These are phyloP conservation scores for Drosophila rufa DNA, from an alignment of 1,140 invertebrate species.

Conservation along the genomic window DNA sequence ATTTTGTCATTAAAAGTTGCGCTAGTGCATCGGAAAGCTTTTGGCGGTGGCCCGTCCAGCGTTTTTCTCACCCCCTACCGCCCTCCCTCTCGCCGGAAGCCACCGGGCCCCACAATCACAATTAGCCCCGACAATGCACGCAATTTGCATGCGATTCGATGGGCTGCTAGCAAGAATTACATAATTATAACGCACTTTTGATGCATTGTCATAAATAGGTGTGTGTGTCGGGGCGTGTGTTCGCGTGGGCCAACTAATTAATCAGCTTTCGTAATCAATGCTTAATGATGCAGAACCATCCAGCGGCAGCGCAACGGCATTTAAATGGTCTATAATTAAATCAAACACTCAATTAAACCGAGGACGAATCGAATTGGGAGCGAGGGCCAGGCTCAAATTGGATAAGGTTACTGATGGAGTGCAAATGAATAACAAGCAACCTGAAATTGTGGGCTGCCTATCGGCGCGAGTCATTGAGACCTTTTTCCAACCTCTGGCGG, in stretches of 20 bases:
- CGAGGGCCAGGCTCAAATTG: conserved; percentile 26
- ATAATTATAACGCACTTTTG: conserved; percentile 74
- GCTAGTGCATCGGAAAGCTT: conserved; percentile 40
- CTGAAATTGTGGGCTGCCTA: conserved; percentile 2
- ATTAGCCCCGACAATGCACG: conserved; percentile 22
- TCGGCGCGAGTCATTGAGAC: conserved; percentile 18
- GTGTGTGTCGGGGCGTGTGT: conserved; percentile 6
- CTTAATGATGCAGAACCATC: conserved; percentile 71
- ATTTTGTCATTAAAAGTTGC: conserved; percentile 74
- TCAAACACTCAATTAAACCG: conserved; percentile 79
- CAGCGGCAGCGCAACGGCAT: conserved; percentile 54
- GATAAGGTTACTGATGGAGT: conserved; percentile 55
- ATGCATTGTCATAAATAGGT: conserved; percentile 45
- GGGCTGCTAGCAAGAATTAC: conserved; percentile 55
- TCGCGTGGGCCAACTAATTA: conserved; percentile 60
- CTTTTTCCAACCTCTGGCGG: conserved; percentile 24
- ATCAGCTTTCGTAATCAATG: conserved; percentile 77
- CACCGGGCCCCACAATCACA: conserved; percentile 23
- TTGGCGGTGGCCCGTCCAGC: conserved; percentile 18
- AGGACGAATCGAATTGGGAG: conserved; percentile 28
- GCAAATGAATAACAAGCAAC: conserved; percentile 42
- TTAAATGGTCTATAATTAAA: conserved; percentile 79
- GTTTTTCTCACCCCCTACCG: neutral
- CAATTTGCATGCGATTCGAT: conserved; percentile 42
- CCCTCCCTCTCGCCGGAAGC: neutral